These are phyloP conservation scores for Lithobates pipiens DNA, from an alignment of 2,797 vertebrate species.

Conservation along the genomic window DNA sequence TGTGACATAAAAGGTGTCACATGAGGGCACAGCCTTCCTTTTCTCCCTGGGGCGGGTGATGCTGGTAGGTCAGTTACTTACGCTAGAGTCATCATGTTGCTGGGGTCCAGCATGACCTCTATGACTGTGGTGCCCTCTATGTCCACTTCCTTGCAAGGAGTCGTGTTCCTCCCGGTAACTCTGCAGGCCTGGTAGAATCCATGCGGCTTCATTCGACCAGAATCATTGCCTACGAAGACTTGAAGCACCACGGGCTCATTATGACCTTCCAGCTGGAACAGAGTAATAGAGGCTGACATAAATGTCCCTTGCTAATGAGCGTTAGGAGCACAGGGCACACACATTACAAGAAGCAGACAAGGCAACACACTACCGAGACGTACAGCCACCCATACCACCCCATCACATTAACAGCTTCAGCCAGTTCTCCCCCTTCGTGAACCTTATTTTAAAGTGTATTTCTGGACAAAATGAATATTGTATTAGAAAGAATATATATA, in stretches of 20 bases:
- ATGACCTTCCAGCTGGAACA: conserved; percentile 91
- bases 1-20: conserved; percentile 19
- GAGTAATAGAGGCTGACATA: conserved; percentile 37
- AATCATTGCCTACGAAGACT: conserved; percentile 96
- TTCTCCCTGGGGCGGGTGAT: background rate
- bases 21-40: background rate
- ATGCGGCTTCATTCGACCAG: conserved; percentile 94
- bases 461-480: no score
- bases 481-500: no score
- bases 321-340: background rate
- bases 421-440: no score
- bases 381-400: no score
- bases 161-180: conserved; percentile 96
- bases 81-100: conserved; percentile 94
- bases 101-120: conserved; percentile 92
- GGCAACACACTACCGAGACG: no score
- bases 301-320: background rate
- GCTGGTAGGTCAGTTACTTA: conserved; percentile 75
- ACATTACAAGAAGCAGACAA: background rate
- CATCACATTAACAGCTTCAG: no score
- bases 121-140: conserved; percentile 97
- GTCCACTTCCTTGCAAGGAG: conserved; percentile 95
- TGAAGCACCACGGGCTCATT: conserved; percentile 92
- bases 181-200: conserved; percentile 98
- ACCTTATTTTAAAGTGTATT: no score